Base-by-base conservation (phyloP, 2,888 invertebrate species). In the Drosophila stalkeri region DNA sequence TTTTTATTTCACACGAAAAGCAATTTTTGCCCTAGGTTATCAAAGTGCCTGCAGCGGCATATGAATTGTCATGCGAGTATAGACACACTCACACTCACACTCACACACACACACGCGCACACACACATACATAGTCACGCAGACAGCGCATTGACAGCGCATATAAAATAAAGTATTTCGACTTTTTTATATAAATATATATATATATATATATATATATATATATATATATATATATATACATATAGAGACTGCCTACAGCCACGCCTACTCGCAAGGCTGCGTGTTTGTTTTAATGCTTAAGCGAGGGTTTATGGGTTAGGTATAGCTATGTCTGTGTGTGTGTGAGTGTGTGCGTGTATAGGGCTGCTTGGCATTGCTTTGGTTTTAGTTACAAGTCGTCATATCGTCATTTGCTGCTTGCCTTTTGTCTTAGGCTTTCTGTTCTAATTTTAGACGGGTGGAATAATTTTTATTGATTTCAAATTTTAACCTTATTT, bases 391-490 rank as follows among this genome's bases (percentile, higher is more conserved):
- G 63, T 66, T 55, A 60, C 35, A 39, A 55, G 39, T 55, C 55
- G 52, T 55, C 54, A 54, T 39, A 39, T 55, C 49, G 49, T 41
- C 41, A 41, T 55, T 55, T 18, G 35, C 55, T 75, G 35, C 55
- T 75, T 47, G 67, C 61, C 46, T 62, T 62, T 62, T 62, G 76
- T 72, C 67, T 72, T 54, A 68, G 77, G 70, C 82, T 78, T 79
- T 79, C 33, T 54, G 80, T 83, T 91, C 92, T 92, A 92, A 92
- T 92, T 92, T 92, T 92, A 92, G 92, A 91, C 86, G 87, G 90
- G 90, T 86, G 83, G 87, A 90, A 92, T 91, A 91, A 89, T 85
- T 91, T 91, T 91, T 91, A 91, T 91, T 91, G 92, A 92, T 91
- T 91, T 90, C 86, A 90, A 88, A 89, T 89, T 88, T 89, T 87